These are phyloP conservation scores for Antechinus stuartii DNA, from an alignment of 2,113 vertebrate species.

Conservation along the genomic window DNA sequence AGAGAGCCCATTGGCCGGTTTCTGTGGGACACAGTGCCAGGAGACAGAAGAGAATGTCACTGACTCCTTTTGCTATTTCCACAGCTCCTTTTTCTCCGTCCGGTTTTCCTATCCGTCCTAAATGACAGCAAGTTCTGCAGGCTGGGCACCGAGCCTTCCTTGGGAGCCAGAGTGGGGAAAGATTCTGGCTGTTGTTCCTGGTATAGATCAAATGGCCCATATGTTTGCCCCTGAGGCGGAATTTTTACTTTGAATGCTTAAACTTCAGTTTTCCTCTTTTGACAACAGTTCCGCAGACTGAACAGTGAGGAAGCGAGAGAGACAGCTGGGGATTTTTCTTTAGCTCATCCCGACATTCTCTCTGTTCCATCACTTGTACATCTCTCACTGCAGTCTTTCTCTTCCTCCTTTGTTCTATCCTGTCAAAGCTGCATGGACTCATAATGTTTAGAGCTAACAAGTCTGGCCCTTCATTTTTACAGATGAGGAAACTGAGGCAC, in stretches of 20 bases:
- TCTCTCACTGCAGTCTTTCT: conserved; percentile 14
- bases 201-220: conserved; percentile 36
- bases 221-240: conserved; percentile 17
- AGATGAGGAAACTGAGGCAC: background rate
- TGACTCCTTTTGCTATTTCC: background rate
- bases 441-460: background rate
- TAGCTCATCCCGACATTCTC: background rate
- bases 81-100: conserved; percentile 3
- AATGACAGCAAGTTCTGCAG: background rate
- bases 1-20: background rate
- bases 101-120: background rate
- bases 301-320: background rate
- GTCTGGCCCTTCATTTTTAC: background rate
- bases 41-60: conserved; percentile 39
- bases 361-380: background rate
- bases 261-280: conserved; percentile 37
- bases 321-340: conserved; percentile 22
- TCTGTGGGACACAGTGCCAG: conserved; percentile 10
- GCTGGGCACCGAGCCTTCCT: conserved; percentile 21
- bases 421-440: background rate
- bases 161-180: conserved; percentile 11
- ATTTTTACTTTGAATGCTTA: conserved; percentile 23
- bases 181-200: conserved; percentile 1
- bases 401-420: background rate
- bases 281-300: conserved; percentile 19